Conservation (phyloP, 2,888 invertebrate genomes). For the Andrena minutula region DNA sequence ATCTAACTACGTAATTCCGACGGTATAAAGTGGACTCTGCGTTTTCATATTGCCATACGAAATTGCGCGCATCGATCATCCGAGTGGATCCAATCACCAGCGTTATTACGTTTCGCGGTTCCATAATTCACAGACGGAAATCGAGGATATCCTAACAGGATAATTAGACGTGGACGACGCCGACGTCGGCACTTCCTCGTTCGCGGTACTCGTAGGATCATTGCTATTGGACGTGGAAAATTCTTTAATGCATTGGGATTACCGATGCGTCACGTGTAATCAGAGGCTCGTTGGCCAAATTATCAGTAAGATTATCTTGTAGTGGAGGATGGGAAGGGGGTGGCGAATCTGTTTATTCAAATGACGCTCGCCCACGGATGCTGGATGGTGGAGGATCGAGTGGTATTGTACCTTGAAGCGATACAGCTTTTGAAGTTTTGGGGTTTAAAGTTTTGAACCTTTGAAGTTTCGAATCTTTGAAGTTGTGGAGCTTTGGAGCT, state of each 20-base stretch:
- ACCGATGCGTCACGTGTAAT: conserved; percentile 23
- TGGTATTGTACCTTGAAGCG: background rate
- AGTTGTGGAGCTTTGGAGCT: too few relatives aligned
- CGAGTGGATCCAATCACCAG: background rate
- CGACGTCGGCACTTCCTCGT: background rate
- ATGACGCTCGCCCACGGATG: conserved; percentile 24
- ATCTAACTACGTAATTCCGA: too few relatives aligned
- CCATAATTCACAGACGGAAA: conserved; percentile 10
- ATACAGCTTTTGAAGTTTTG: too few relatives aligned
- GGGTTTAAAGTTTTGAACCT: too few relatives aligned
- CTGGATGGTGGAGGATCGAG: background rate
- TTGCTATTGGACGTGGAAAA: background rate
- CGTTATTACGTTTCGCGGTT: conserved; percentile 8
- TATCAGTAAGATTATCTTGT: conserved; percentile 4
- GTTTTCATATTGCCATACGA: too few relatives aligned
- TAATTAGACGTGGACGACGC: background rate
- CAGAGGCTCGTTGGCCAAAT: conserved; percentile 10
- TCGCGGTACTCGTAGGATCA: background rate
- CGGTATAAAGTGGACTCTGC: too few relatives aligned
- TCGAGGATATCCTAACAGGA: background rate
- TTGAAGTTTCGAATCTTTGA: too few relatives aligned
- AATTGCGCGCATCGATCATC: conserved; percentile 12
- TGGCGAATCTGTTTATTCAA: conserved; percentile 30
- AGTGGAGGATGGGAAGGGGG: too few relatives aligned
- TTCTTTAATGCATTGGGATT: conserved; percentile 19